These are phyloP conservation scores for Eristalis tenax DNA, from an alignment of 2,888 invertebrate species.

Conservation along the genomic window DNA sequence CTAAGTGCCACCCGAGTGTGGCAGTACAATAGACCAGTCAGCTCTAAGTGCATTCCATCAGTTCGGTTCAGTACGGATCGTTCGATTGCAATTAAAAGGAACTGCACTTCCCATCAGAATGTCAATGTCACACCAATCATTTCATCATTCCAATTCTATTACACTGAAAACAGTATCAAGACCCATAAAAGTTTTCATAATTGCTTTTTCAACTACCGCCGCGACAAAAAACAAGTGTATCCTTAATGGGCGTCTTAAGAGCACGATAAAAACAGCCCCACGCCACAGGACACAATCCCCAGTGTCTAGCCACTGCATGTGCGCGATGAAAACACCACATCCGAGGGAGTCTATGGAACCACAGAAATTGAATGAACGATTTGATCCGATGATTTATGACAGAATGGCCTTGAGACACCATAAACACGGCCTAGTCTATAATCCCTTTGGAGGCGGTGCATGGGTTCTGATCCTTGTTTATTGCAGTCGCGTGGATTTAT, in stretches of 20 bases:
- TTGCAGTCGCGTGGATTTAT: not conserved
- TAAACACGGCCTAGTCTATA: not conserved
- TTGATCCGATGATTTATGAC: slow-evolving; percentile 40
- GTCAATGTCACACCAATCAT: not conserved
- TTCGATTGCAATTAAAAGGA: not conserved
- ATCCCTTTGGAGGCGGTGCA: not conserved
- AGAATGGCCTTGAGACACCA: slow-evolving; percentile 35
- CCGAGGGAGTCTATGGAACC: not conserved
- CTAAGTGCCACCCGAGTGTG: no score
- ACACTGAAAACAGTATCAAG: not conserved
- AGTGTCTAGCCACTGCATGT: not conserved
- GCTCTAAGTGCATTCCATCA: no score
- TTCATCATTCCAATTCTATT: not conserved
- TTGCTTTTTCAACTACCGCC: not conserved
- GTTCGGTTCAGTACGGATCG: no score
- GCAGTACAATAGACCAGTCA: no score
- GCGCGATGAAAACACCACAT: not conserved
- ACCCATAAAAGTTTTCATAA: not conserved
- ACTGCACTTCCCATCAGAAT: not conserved
- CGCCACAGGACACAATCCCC: not conserved
- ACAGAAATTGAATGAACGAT: slow-evolving; percentile 28
- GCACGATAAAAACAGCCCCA: not conserved
- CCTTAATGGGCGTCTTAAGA: not conserved
- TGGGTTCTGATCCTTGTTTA: not conserved
- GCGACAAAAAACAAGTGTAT: not conserved